Evolutionary conservation across 2,797 vertebrate species (phyloP).

Genomic region (Etheostoma nigrum): DNA sequence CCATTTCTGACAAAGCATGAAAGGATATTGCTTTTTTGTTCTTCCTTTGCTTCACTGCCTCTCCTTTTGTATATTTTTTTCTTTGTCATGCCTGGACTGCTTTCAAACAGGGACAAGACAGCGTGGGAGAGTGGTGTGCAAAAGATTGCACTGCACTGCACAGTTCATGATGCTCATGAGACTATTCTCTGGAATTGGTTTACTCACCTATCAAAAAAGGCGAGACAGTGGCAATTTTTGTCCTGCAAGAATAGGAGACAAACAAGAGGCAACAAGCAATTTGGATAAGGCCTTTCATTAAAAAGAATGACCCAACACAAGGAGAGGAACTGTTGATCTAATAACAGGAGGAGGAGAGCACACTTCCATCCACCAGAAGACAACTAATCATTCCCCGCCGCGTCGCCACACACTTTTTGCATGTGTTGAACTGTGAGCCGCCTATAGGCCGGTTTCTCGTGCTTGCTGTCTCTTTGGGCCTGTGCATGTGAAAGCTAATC

Average conservation of each 20-base stretch:
- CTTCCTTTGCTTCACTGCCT: slow-evolving; percentile 90
- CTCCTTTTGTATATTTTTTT: slow-evolving; percentile 84
- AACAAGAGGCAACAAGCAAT: slow-evolving; percentile 44
- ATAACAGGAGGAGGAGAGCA: slow-evolving; percentile 49
- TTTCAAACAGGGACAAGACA: slow-evolving; percentile 71
- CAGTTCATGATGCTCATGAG: slow-evolving; percentile 59
- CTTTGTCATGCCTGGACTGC: slow-evolving; percentile 93
- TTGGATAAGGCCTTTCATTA: slow-evolving; percentile 45
- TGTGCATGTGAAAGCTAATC: slow-evolving; percentile 64
- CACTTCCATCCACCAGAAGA: slow-evolving; percentile 52
- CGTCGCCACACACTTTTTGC: slow-evolving; percentile 24
- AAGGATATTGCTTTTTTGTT: slow-evolving; percentile 94
- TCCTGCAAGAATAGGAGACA: slow-evolving; percentile 30
- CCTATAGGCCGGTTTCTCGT: slow-evolving; percentile 16
- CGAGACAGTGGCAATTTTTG: slow-evolving; percentile 21
- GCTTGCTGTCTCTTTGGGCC: slow-evolving; percentile 45
- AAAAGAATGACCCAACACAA: slow-evolving; percentile 25
- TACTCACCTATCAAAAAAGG: slow-evolving; percentile 53
- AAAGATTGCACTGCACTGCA: slow-evolving; percentile 61
- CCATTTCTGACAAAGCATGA: slow-evolving; percentile 75
- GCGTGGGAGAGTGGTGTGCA: slow-evolving; percentile 35
- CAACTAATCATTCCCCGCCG: slow-evolving; percentile 55
- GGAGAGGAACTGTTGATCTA: slow-evolving; percentile 36
- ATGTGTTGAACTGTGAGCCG: slow-evolving; percentile 13
- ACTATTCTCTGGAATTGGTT: slow-evolving; percentile 62